Percentiles rank a stretch among this genome's conserved stretches.
Conservation (phyloP, 2,797 vertebrate genomes). For the Valencia hispanica region DNA sequence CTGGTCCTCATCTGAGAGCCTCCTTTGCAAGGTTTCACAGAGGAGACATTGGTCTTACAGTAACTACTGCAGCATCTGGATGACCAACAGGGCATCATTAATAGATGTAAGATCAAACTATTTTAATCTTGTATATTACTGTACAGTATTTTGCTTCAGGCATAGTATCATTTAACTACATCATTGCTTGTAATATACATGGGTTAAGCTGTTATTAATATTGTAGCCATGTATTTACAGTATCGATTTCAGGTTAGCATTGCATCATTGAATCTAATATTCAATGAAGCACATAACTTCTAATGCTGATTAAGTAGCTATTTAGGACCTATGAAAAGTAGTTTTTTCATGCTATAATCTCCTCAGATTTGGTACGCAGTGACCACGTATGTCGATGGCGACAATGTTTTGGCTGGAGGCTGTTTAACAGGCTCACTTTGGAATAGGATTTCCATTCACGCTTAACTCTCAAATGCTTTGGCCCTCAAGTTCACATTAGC, state of each 20-base stretch:
- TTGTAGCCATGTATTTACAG: conserved; percentile 9
- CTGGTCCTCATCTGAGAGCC: conserved; percentile 16
- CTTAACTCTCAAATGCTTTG: conserved; percentile 50
- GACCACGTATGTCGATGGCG: conserved; percentile 25
- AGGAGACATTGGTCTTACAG: conserved; percentile 41
- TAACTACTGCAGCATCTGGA: conserved; percentile 57
- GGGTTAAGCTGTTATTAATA: conserved; percentile 27
- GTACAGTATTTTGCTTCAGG: conserved; percentile 32
- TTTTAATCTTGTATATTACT: conserved; percentile 38
- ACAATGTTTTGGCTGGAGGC: conserved; percentile 45
- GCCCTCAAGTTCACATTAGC: conserved; percentile 65
- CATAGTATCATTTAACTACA: conserved; percentile 24
- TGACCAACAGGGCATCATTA: conserved; percentile 63
- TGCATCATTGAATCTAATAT: conserved; percentile 5
- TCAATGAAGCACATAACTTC: conserved; percentile 25
- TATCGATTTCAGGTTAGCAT: conserved; percentile 32
- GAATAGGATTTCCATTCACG: conserved; percentile 54
- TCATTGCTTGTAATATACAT: conserved; percentile 26
- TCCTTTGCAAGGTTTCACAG: conserved; percentile 27
- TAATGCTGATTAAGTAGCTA: conserved; percentile 30
- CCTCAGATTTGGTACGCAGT: conserved; percentile 9
- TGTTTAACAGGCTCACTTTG: conserved; percentile 42
- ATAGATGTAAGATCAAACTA: conserved; percentile 56
- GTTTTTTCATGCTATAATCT: conserved; percentile 21
- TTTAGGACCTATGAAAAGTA: conserved; percentile 7